Percentiles rank a stretch among this genome's conserved stretches.
phyloP scores from a whole-genome alignment of 1,140 invertebrate genomes.

The Neodiprion virginianus region DNA sequence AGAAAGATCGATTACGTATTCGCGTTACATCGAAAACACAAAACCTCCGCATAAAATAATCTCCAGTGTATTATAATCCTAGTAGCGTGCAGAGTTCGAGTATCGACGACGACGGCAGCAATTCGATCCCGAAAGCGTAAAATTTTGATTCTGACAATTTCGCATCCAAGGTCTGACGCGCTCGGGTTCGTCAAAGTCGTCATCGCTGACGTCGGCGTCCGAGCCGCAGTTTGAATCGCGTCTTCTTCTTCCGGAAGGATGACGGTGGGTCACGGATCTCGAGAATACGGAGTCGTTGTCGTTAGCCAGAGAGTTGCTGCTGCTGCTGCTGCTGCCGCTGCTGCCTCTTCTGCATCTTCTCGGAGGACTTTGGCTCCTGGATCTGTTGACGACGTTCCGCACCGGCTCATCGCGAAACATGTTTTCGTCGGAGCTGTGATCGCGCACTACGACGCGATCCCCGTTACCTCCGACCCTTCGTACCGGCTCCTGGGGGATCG shows the following conservation, averaged over 20 bases:
- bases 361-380: neutral
- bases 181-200: neutral
- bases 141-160: neutral
- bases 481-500: neutral
- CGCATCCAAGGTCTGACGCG: neutral
- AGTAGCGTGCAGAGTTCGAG: neutral
- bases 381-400: neutral
- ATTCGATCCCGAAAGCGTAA: neutral
- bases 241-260: neutral
- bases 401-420: neutral
- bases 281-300: neutral
- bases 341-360: neutral
- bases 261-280: neutral
- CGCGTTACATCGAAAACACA: too few species aligned
- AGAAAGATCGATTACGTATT: too few species aligned
- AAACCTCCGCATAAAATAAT: too few species aligned
- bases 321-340: neutral
- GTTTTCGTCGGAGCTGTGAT: neutral
- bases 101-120: neutral
- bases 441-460: neutral
- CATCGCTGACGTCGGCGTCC: neutral
- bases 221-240: neutral
- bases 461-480: neutral
- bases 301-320: neutral
- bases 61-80: neutral